phyloP scores from a whole-genome alignment of 2,113 vertebrate species.

The Chunga burmeisteri region DNA sequence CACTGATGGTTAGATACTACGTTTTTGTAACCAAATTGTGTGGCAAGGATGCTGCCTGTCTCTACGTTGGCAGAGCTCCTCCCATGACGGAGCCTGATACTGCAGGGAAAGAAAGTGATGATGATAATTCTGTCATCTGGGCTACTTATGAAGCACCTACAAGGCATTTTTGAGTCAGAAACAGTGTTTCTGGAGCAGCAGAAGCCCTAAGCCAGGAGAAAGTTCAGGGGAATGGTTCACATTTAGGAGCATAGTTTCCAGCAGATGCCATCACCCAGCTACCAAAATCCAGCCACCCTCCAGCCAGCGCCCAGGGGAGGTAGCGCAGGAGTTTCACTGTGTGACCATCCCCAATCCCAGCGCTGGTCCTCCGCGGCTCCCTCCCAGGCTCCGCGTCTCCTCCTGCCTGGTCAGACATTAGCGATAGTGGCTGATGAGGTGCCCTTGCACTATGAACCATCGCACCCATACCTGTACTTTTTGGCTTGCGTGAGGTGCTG shows the following conservation, averaged over 20 bases:
- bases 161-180: background rate
- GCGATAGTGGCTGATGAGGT: accelerated
- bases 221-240: accelerated
- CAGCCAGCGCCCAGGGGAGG: accelerated
- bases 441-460: background rate
- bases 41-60: background rate
- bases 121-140: background rate
- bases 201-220: background rate
- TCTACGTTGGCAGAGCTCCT: background rate
- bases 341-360: background rate
- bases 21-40: background rate
- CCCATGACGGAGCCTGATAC: background rate
- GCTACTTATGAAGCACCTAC: background rate
- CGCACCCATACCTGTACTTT: accelerated
- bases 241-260: background rate
- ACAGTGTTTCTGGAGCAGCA: background rate
- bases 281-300: background rate
- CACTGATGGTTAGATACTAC: background rate
- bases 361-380: too few species aligned
- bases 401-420: background rate
- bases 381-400: background rate
- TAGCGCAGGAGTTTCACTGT: accelerated
- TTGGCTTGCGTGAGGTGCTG: background rate
- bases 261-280: accelerated
- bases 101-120: background rate